Evolutionary conservation across 1,140 invertebrate species (phyloP).

Genomic region (Caerostris extrusa): DNA sequence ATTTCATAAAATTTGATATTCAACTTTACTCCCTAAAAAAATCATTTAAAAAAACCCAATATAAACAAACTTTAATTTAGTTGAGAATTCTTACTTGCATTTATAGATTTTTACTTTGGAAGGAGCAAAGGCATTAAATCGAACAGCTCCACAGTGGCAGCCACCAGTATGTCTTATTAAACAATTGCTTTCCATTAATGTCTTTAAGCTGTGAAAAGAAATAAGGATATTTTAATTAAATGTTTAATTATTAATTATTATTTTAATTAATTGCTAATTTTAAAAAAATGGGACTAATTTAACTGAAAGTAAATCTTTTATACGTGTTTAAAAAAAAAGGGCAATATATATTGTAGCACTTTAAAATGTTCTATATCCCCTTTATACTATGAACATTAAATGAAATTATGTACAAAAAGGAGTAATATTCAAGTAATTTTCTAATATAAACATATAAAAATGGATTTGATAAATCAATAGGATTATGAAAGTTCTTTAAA

Average conservation of each 20-base stretch:
- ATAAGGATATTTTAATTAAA: not conserved
- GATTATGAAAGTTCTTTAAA: too few relatives aligned
- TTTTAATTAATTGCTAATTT: too few relatives aligned
- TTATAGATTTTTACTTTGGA: slow-evolving; percentile 81
- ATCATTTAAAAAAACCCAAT: not conserved
- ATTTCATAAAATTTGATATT: not conserved
- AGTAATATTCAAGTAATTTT: too few relatives aligned
- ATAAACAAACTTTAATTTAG: not conserved
- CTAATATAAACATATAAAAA: too few relatives aligned
- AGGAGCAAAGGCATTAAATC: slow-evolving; percentile 82
- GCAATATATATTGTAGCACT: too few relatives aligned
- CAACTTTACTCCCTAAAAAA: not conserved
- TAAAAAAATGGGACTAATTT: too few relatives aligned
- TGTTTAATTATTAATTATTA: not conserved
- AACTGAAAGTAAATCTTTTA: too few relatives aligned
- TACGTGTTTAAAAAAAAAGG: too few relatives aligned
- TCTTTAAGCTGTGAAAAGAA: not conserved
- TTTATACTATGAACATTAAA: too few relatives aligned
- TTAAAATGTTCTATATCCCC: too few relatives aligned
- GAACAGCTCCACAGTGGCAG: slow-evolving; percentile 84
- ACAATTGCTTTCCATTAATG: not conserved
- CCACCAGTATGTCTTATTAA: slow-evolving; percentile 82
- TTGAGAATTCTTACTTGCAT: slow-evolving; percentile 82
- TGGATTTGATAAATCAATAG: too few relatives aligned
- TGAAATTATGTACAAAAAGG: too few relatives aligned